A percentile compares a stretch with the other conserved stretches of the same genome.
Evolutionary conservation across 2,888 invertebrate species (phyloP).

Genomic region (Yponomeuta sedellus): DNA sequence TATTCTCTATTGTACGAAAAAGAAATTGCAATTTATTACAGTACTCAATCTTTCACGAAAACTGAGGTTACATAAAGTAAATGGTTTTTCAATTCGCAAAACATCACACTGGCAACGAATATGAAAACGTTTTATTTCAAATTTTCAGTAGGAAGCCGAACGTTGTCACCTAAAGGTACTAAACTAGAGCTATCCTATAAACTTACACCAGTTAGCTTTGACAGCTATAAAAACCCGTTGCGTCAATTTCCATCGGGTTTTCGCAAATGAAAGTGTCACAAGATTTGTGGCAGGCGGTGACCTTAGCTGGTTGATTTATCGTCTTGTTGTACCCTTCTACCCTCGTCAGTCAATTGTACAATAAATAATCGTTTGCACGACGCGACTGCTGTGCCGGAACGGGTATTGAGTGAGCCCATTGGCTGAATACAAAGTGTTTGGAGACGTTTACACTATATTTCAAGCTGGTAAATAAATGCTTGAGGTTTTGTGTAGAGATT

Average conservation of each 20-base stretch:
- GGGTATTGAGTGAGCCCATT: slow-evolving; percentile 46
- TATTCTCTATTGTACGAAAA: too few relatives aligned
- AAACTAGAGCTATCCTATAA: too few relatives aligned
- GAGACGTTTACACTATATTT: slow-evolving; percentile 32
- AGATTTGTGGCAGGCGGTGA: slow-evolving; percentile 10
- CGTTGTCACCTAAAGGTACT: too few relatives aligned
- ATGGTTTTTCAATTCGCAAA: too few relatives aligned
- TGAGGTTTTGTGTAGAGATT: background rate
- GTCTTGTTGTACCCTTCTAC: slow-evolving; percentile 41
- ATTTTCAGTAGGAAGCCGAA: too few relatives aligned
- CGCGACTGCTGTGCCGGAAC: slow-evolving; percentile 37
- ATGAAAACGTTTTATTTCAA: too few relatives aligned
- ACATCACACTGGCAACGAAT: too few relatives aligned
- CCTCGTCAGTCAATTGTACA: slow-evolving; percentile 55
- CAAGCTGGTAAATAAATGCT: slow-evolving; percentile 7
- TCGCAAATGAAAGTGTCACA: slow-evolving; percentile 13
- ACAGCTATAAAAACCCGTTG: background rate
- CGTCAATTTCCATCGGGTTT: background rate
- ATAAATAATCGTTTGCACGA: slow-evolving; percentile 51
- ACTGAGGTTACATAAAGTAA: too few relatives aligned
- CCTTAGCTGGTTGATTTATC: slow-evolving; percentile 42
- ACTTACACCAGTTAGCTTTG: background rate
- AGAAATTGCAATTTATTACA: too few relatives aligned
- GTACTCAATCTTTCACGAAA: too few relatives aligned
- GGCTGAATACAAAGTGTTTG: slow-evolving; percentile 39